These are phyloP conservation scores for Luehdorfia chinensis DNA, from an alignment of 1,140 invertebrate genomes.

Conservation along the genomic window DNA sequence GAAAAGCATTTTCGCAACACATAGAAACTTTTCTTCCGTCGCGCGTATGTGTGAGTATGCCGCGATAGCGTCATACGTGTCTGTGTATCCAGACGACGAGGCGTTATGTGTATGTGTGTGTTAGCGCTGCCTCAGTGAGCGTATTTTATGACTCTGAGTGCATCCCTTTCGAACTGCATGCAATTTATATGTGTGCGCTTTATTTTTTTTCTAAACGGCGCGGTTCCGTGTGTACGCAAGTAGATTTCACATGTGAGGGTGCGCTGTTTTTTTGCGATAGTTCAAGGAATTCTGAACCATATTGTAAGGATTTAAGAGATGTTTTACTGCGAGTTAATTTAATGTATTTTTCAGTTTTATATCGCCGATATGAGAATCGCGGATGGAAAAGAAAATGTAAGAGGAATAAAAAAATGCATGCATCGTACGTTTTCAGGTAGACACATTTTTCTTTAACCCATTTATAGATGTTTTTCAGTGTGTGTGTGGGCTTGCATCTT, in stretches of 20 bases:
- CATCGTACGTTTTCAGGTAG: constrained; percentile 76
- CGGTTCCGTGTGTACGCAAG: constrained; percentile 51
- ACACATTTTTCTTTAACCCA: constrained; percentile 77
- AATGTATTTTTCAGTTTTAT: constrained; percentile 77
- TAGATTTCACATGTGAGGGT: constrained; percentile 55
- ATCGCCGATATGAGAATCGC: constrained; percentile 76
- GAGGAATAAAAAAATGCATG: constrained; percentile 71
- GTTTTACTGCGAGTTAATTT: constrained; percentile 32
- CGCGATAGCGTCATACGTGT: constrained; percentile 35
- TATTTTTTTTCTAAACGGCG: constrained; percentile 72
- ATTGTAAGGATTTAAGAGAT: constrained; percentile 14
- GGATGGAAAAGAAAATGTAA: constrained; percentile 75
- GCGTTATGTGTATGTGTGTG: constrained; percentile 33
- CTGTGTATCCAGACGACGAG: constrained; percentile 44
- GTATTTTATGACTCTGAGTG: constrained; percentile 76
- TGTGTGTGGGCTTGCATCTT: constrained; percentile 60
- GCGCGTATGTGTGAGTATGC: constrained; percentile 40
- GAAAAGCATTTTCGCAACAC: constrained; percentile 76
- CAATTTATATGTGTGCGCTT: constrained; percentile 73
- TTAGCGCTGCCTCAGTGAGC: constrained; percentile 36
- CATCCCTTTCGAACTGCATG: constrained; percentile 75
- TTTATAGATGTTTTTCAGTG: constrained; percentile 59
- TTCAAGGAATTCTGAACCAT: constrained; percentile 30
- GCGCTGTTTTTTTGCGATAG: constrained; percentile 50
- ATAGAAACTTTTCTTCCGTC: constrained; percentile 67